These are phyloP conservation scores for Malurus melanocephalus DNA, from an alignment of 2,113 vertebrate genomes.

Conservation along the genomic window DNA sequence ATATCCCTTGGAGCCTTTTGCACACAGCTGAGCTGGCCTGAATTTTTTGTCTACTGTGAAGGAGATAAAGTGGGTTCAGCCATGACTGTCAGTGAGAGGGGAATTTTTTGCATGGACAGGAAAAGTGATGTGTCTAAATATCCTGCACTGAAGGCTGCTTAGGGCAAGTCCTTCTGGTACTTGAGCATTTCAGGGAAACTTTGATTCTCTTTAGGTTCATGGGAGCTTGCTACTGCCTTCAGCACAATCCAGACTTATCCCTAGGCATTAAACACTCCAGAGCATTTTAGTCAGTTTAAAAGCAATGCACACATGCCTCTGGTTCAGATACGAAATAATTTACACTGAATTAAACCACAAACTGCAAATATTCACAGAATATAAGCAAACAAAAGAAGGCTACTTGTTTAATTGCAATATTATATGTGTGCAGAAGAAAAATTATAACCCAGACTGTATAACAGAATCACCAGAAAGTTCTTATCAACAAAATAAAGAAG, in stretches of 20 bases:
- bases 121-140: background rate
- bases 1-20: background rate
- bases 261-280: background rate
- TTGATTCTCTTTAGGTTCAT: background rate
- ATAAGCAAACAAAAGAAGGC: background rate
- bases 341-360: background rate
- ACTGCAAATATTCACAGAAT: background rate
- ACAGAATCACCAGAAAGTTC: background rate
- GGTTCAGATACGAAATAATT: background rate
- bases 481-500: background rate
- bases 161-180: background rate
- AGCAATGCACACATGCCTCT: background rate
- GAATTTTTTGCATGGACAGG: background rate
- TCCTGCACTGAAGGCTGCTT: background rate
- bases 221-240: background rate
- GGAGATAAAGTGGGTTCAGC: background rate
- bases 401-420: background rate
- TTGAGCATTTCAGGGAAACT: background rate
- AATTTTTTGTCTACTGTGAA: background rate
- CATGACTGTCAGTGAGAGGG: background rate
- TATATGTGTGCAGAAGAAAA: background rate
- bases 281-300: background rate
- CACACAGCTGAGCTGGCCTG: background rate
- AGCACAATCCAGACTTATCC: background rate
- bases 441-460: background rate